Evolutionary conservation across 2,113 vertebrate genomes (phyloP).

Genomic region (Pavo muticus): DNA sequence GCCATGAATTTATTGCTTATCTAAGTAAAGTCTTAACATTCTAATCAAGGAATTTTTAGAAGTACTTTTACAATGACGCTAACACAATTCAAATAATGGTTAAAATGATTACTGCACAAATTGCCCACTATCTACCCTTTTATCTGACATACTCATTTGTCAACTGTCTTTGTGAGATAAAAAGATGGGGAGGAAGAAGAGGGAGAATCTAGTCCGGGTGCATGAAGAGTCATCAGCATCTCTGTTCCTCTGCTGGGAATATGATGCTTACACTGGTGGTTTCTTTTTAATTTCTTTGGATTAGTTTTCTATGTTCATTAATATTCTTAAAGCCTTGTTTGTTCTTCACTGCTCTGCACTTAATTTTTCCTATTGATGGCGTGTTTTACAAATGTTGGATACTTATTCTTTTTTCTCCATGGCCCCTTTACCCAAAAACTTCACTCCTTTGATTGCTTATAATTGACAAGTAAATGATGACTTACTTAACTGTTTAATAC

Average conservation of each 20-base stretch:
- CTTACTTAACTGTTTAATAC: neutral
- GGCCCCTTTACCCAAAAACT: neutral
- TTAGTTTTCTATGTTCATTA: neutral
- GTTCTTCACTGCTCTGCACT: neutral
- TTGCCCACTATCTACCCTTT: neutral
- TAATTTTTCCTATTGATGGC: no score
- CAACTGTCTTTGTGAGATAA: neutral
- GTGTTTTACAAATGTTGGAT: neutral
- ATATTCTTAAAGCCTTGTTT: neutral
- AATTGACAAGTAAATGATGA: neutral
- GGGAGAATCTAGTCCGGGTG: neutral
- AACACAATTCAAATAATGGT: neutral
- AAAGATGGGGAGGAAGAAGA: neutral
- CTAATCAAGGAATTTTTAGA: neutral
- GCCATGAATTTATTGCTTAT: neutral
- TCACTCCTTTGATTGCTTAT: neutral
- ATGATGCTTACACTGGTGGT: neutral
- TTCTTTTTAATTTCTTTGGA: neutral
- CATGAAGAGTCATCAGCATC: neutral
- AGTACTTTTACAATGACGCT: neutral
- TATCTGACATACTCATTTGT: neutral
- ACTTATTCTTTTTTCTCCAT: neutral
- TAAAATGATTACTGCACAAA: neutral
- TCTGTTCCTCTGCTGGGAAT: neutral
- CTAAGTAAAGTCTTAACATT: neutral